Base-by-base conservation (phyloP, 30 jellyfish, hydroid and myxozoan species). In the Turritopsis rubra region DNA sequence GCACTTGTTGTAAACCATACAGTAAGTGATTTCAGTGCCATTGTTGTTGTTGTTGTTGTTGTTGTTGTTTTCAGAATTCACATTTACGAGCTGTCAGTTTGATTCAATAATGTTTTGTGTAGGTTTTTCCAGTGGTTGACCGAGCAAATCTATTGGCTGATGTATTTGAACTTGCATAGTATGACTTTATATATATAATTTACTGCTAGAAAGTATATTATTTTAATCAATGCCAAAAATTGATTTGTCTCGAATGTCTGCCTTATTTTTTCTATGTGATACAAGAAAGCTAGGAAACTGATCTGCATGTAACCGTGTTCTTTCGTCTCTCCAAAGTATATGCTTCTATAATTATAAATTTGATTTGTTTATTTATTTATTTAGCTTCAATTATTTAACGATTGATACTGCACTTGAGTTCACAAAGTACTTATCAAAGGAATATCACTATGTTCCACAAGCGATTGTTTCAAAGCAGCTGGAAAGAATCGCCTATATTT, bases 131-230 rank as follows among this genome's bases (percentile, higher is more conserved):
- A 0, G 29, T 90, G 8, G 65, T 89, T 8, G 96, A 88, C 79
- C 88, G 96, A 7, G 83, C 96, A 52, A 82, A 88, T 82, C 23
- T 88, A 8, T 68, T 88, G 65, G 91, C 78, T 28, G 96, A 88
- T 77, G 70, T 84, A 22, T 88, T 88, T 75, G 89, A 88, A 79
- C 79, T 88, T 22, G 96, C 96, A 25, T 77, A 89, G 96, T 83
- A 66, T 25, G 70, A 8, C 1, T 22, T 22, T 22, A 53, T 28
- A 8, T 25, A 9, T 26, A n/a, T n/a, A n/a, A n/a, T n/a, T n/a
- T n/a, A n/a, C n/a, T n/a, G n/a, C n/a, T n/a, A n/a, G n/a, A n/a
- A n/a, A n/a, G n/a, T n/a, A n/a, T n/a, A n/a, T n/a, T n/a, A n/a
- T n/a, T n/a, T n/a, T n/a, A n/a, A n/a, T n/a, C n/a, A n/a, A n/a